phyloP scores from a whole-genome alignment of 2,113 vertebrate genomes.

The Zosterops borbonicus region DNA sequence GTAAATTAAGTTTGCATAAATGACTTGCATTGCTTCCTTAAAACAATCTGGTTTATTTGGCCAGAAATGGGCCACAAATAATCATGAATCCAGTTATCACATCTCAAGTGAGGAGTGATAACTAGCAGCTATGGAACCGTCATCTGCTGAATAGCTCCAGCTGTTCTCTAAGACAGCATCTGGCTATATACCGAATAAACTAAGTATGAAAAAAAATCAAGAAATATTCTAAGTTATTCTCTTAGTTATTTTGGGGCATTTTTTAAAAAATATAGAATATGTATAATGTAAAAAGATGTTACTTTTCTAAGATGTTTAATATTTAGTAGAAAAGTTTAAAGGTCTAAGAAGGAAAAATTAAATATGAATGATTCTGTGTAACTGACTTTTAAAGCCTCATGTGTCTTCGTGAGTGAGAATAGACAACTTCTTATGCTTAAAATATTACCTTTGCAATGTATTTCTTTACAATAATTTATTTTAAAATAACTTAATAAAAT shows the following conservation, averaged over 20 bases:
- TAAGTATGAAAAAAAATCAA: not conserved
- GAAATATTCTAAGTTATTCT: not conserved
- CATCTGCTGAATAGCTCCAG: conserved; percentile 29
- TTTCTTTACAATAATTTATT: not conserved
- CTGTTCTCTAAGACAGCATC: conserved; percentile 36
- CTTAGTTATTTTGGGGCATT: not conserved
- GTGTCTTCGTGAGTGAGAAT: not conserved
- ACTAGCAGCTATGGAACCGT: conserved; percentile 20
- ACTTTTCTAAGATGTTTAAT: not conserved
- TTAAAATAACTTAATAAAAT: not conserved
- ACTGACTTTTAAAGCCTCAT: not conserved
- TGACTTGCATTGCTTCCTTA: not conserved
- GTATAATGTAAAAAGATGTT: not conserved
- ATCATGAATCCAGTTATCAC: conserved; percentile 27
- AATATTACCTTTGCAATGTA: not conserved
- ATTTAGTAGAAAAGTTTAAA: not conserved
- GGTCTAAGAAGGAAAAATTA: not conserved
- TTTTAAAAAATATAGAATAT: not conserved
- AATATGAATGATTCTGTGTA: not conserved
- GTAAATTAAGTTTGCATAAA: conserved; percentile 20
- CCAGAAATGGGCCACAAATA: conserved; percentile 25
- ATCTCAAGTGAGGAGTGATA: conserved; percentile 26
- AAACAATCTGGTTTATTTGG: conserved; percentile 36
- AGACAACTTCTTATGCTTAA: not conserved
- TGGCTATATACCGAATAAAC: not conserved